Conservation (phyloP, 2,888 invertebrate genomes). For the Acronicta leporina region DNA sequence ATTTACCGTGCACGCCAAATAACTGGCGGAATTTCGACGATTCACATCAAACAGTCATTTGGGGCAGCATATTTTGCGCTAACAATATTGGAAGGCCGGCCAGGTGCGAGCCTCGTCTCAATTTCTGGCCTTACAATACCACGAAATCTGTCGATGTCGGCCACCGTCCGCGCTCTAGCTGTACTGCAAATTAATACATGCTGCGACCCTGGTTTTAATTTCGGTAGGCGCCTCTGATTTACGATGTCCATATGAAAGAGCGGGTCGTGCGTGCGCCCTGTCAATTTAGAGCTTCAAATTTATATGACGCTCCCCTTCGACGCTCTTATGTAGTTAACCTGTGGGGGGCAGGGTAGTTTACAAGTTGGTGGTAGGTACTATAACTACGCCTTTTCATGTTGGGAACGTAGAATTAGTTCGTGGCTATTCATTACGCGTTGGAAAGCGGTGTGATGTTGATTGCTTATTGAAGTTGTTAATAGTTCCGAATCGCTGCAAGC, state of each 20-base stretch:
- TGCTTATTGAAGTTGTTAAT: slow-evolving; percentile 77
- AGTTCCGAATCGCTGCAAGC: slow-evolving; percentile 65
- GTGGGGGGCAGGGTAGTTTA: slow-evolving; percentile 62
- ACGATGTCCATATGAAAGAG: slow-evolving; percentile 82
- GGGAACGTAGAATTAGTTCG: slow-evolving; percentile 77
- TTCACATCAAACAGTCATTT: slow-evolving; percentile 36
- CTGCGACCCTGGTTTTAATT: slow-evolving; percentile 80
- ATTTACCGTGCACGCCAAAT: slow-evolving; percentile 35
- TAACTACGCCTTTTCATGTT: slow-evolving; percentile 74
- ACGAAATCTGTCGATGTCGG: slow-evolving; percentile 81
- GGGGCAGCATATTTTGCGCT: slow-evolving; percentile 28
- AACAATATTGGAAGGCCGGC: slow-evolving; percentile 50
- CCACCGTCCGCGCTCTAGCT: slow-evolving; percentile 56
- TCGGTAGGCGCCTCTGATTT: slow-evolving; percentile 81
- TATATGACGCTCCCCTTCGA: slow-evolving; percentile 62
- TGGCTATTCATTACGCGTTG: slow-evolving; percentile 75
- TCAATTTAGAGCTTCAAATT: slow-evolving; percentile 69
- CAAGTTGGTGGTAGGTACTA: slow-evolving; percentile 61
- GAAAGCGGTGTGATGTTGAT: slow-evolving; percentile 76
- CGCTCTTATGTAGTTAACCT: slow-evolving; percentile 28
- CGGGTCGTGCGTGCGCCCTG: slow-evolving; percentile 75
- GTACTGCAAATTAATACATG: slow-evolving; percentile 80
- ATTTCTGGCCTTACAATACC: slow-evolving; percentile 72
- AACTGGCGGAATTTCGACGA: slow-evolving; percentile 35
- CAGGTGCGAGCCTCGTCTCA: slow-evolving; percentile 73